phyloP scores from a whole-genome alignment of 2,113 vertebrate species.

The Alosa alosa region DNA sequence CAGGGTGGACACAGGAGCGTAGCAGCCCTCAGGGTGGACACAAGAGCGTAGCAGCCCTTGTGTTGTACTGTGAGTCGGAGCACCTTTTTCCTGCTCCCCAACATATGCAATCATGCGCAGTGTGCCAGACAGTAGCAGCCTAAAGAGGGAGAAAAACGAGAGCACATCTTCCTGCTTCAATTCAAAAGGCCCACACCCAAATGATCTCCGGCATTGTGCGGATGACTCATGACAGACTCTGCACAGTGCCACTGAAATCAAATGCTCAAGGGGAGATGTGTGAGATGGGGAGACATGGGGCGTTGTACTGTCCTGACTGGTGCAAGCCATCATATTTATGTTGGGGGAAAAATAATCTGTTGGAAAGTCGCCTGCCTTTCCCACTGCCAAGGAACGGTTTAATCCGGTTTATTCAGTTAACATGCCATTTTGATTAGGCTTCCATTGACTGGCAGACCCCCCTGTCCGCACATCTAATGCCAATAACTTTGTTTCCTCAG shows the following conservation, averaged over 20 bases:
- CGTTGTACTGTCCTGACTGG: background rate
- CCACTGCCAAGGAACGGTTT: constrained; percentile 17
- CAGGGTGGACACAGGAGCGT: too few species aligned
- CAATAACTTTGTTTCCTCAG: constrained; percentile 43
- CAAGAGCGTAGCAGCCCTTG: background rate
- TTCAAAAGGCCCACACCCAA: background rate
- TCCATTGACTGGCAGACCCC: constrained; percentile 24
- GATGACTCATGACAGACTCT: background rate
- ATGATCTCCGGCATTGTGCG: background rate
- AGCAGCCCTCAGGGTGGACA: background rate
- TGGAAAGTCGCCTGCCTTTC: constrained; percentile 18
- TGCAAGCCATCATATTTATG: background rate
- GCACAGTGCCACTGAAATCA: background rate
- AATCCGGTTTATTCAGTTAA: background rate
- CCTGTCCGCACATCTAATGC: constrained; percentile 25
- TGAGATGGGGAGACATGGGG: background rate
- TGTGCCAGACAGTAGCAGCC: background rate
- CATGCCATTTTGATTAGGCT: constrained; percentile 33
- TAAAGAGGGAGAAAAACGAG: background rate
- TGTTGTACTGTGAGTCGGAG: background rate
- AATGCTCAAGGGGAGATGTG: background rate
- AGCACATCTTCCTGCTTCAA: background rate
- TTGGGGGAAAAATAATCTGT: background rate
- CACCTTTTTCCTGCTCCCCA: background rate
- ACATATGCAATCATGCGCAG: background rate